Conservation (phyloP, 1,140 invertebrate species). For the Pteromalus puparum region DNA sequence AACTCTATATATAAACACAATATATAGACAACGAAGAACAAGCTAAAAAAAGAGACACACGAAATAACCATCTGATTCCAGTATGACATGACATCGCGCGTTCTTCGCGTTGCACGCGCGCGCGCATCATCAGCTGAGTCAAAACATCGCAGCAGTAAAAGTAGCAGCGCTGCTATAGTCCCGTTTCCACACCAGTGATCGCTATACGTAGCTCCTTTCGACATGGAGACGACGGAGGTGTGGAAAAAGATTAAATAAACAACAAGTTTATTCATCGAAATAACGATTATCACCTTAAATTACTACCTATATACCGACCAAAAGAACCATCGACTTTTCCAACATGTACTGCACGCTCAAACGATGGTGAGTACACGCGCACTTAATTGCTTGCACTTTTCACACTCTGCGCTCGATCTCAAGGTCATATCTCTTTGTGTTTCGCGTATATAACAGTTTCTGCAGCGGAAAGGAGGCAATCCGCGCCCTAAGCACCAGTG, state of each 20-base stretch:
- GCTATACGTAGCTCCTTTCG: neutral
- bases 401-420: neutral
- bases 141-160: neutral
- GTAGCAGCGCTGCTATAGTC: neutral
- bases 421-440: slow-evolving; percentile 30
- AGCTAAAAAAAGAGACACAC: too few relatives aligned
- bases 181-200: neutral
- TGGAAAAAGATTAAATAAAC: neutral
- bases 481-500: slow-evolving; percentile 79
- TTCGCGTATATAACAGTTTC: slow-evolving; percentile 59
- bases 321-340: neutral
- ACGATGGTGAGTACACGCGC: slow-evolving; percentile 60
- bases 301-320: neutral
- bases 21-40: too few relatives aligned
- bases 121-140: neutral
- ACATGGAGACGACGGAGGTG: slow-evolving; percentile 41
- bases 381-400: neutral
- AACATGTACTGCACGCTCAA: slow-evolving; percentile 65
- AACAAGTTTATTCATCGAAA: neutral
- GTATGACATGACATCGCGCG: too few relatives aligned
- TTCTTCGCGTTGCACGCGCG: neutral
- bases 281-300: too few relatives aligned
- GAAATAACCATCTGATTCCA: too few relatives aligned
- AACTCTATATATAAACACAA: too few relatives aligned
- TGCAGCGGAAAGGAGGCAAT: slow-evolving; percentile 64